These are phyloP conservation scores for Semicossyphus pulcher DNA, from an alignment of 2,113 vertebrate genomes.

Conservation along the genomic window DNA sequence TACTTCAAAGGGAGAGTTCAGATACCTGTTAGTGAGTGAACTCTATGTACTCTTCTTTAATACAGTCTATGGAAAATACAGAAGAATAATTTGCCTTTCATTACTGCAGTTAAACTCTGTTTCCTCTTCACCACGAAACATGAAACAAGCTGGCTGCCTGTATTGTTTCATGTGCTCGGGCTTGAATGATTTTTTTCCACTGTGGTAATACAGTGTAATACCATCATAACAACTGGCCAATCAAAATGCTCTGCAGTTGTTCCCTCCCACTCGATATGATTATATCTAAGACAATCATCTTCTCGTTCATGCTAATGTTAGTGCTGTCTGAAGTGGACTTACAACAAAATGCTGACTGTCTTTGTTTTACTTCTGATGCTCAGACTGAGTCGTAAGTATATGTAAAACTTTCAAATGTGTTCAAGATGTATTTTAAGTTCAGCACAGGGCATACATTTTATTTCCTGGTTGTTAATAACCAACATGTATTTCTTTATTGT, in stretches of 20 bases:
- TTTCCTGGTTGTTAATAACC: not conserved
- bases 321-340: not conserved
- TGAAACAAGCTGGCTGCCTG: not conserved
- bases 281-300: not conserved
- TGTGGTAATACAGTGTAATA: not conserved
- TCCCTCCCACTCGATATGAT: slow-evolving; percentile 30
- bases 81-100: no score
- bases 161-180: not conserved
- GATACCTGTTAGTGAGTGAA: no score
- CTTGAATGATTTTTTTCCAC: not conserved
- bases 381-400: slow-evolving; percentile 28
- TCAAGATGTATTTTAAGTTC: not conserved
- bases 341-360: slow-evolving; percentile 6
- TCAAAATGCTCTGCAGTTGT: slow-evolving; percentile 17
- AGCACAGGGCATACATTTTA: not conserved
- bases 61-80: no score
- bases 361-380: not conserved
- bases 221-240: slow-evolving; percentile 19
- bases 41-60: no score
- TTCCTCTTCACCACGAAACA: no score
- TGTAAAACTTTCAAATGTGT: not conserved
- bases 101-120: no score
- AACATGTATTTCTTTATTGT: no score
- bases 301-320: not conserved
- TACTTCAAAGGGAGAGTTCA: no score